Percentiles rank a stretch among this genome's conserved stretches.
Conservation (phyloP, 2,888 invertebrate genomes). For the Rotaria macrura region DNA sequence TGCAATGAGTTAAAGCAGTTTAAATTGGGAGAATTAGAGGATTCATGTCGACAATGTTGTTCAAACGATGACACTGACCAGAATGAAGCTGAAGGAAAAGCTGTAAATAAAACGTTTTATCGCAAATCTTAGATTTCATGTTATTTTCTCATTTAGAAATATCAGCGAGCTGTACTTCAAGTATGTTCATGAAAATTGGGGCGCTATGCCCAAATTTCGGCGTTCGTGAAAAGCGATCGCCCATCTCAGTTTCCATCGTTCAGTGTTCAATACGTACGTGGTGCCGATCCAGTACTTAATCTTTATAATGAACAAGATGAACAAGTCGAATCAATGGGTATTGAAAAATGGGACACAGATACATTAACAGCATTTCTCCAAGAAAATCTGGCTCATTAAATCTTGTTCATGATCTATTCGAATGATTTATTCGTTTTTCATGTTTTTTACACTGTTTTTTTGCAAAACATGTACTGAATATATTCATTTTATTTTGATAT, state of each 20-base stretch:
- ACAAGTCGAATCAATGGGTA: slow-evolving; percentile 73
- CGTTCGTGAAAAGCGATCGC: slow-evolving; percentile 84
- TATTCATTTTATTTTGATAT: not conserved
- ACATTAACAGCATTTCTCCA: slow-evolving; percentile 88
- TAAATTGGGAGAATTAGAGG: not conserved
- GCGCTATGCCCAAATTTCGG: slow-evolving; percentile 89
- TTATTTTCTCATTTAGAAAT: slow-evolving; percentile 54
- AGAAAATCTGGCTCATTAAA: slow-evolving; percentile 59
- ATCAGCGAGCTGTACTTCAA: slow-evolving; percentile 79
- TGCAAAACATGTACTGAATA: not conserved
- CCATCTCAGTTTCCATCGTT: slow-evolving; percentile 80
- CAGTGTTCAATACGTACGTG: slow-evolving; percentile 79
- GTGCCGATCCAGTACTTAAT: slow-evolving; percentile 83
- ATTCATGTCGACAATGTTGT: not conserved
- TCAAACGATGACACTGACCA: not conserved
- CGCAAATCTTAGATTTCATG: not conserved
- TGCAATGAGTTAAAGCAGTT: slow-evolving; percentile 15
- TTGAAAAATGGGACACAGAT: slow-evolving; percentile 97
- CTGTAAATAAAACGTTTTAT: not conserved
- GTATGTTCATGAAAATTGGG: slow-evolving; percentile 97
- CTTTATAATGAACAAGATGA: slow-evolving; percentile 72
- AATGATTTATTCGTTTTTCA: not conserved
- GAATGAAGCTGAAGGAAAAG: not conserved
- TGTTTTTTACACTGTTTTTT: not conserved
- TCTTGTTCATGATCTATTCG: not conserved